phyloP scores from a whole-genome alignment of 2,888 invertebrate species.

The Lypha dubia region DNA sequence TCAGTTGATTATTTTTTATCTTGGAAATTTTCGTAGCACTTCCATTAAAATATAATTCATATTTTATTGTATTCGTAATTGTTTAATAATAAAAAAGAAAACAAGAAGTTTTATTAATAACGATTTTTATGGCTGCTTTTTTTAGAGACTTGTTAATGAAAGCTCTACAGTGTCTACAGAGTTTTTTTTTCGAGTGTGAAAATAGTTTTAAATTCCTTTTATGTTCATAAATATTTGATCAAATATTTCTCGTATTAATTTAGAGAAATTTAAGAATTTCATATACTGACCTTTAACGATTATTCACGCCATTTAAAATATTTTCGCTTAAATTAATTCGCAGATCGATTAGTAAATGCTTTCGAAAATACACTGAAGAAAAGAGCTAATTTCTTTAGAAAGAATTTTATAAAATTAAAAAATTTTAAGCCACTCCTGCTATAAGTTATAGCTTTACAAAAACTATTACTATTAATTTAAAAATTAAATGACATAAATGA shows the following conservation, averaged over 20 bases:
- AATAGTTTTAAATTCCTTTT: not conserved
- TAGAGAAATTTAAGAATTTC: too few species aligned
- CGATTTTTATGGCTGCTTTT: slow-evolving; percentile 2
- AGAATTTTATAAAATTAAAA: not conserved
- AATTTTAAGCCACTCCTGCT: not conserved
- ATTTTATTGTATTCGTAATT: slow-evolving; percentile 18
- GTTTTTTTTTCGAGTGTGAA: slow-evolving; percentile 21
- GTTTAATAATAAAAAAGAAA: not conserved
- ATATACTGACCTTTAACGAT: too few species aligned
- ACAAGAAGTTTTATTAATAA: slow-evolving; percentile 19
- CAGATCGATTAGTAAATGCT: not conserved
- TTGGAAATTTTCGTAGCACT: slow-evolving; percentile 29
- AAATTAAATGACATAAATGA: slow-evolving; percentile 58
- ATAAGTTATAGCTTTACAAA: not conserved
- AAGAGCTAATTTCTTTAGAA: not conserved
- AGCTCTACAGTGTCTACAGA: slow-evolving; percentile 14
- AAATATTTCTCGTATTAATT: too few species aligned
- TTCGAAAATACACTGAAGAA: not conserved
- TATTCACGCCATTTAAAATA: too few species aligned
- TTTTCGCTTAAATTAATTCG: too few species aligned
- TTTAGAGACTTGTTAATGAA: not conserved
- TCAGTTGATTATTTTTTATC: slow-evolving; percentile 21
- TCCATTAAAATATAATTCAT: slow-evolving; percentile 60
- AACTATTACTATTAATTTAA: slow-evolving; percentile 3
- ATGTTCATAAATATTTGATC: too few species aligned